phyloP scores from a whole-genome alignment of 2,888 invertebrate species.

The Sarcophaga rosellei region DNA sequence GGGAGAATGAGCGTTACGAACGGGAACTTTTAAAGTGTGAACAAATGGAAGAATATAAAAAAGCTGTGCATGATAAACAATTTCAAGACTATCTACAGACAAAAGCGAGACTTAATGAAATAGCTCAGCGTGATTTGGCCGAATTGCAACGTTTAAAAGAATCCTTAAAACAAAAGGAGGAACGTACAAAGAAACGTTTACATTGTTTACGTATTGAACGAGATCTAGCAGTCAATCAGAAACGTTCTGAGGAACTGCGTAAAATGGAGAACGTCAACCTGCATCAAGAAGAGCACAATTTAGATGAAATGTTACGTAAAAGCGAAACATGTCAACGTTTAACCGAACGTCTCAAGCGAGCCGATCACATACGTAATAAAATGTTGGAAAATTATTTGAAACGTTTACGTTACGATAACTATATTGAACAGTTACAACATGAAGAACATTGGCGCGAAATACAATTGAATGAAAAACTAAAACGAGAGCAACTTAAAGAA shows the following conservation, averaged over 20 bases:
- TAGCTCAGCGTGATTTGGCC: slow-evolving; percentile 77
- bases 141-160: slow-evolving; percentile 76
- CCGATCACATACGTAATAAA: slow-evolving; percentile 77
- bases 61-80: slow-evolving; percentile 78
- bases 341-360: slow-evolving; percentile 77
- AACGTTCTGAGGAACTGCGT: slow-evolving; percentile 77
- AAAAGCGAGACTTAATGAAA: slow-evolving; percentile 77
- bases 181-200: slow-evolving; percentile 76
- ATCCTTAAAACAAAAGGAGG: slow-evolving; percentile 77
- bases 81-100: slow-evolving; percentile 78
- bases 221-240: slow-evolving; percentile 75
- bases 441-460: slow-evolving; percentile 79
- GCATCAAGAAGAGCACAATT: slow-evolving; percentile 77
- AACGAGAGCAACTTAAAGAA: slow-evolving; percentile 76
- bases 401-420: slow-evolving; percentile 79
- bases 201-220: slow-evolving; percentile 76
- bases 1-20: slow-evolving; percentile 80
- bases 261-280: slow-evolving; percentile 77
- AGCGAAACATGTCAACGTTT: slow-evolving; percentile 77
- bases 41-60: slow-evolving; percentile 79
- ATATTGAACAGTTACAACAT: slow-evolving; percentile 78
- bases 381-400: slow-evolving; percentile 76
- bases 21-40: slow-evolving; percentile 79
- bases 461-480: slow-evolving; percentile 74
- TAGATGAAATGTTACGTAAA: slow-evolving; percentile 78